Base-by-base conservation (phyloP, 2,797 vertebrate genomes). In the Aldrovandia affinis region DNA sequence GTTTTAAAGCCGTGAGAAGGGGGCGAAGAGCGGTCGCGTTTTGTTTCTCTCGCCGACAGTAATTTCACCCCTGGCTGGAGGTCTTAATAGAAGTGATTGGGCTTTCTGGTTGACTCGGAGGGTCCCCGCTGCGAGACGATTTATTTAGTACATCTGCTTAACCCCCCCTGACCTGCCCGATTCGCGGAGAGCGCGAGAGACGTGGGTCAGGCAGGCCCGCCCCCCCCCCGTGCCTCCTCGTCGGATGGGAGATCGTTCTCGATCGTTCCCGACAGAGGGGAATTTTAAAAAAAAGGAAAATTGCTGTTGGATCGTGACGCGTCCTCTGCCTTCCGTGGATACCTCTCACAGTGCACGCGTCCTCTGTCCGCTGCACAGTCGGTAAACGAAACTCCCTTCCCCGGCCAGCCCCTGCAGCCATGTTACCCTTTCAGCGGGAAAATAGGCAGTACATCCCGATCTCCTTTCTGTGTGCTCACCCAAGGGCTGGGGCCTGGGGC, bases 21-120 rank as follows among this genome's bases (percentile, higher is more conserved):
- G 8, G 63, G 12, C 22, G 44, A 33, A 28, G 75, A 82, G 12
- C 20, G 65, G 55, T 47, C 61, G 68, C 22, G n/a, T 68, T 52
- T 65, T 63, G 85, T 86, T 50, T 85, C 50, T 87, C 88, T 89
- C 88, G 84, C 79, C 88, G 90, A 83, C 88, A 87, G 87, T 90
- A 90, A 90, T 94, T 94, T 95, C 89, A 91, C 88, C 88, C 94
- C 89, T 88, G 90, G 83, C 79, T 90, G 88, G 89, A 90, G 90
- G 65, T 39, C 54, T 88, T 94, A 92, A 92, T 92, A 86, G 85
- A 88, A 90, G 84, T 33, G 65, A 87, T 92, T 89, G 88, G 86
- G 87, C 88, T 92, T 93, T 91, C 90, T 7, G 70, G 88, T 89
- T 91, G 90, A 90, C 88, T 90, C 86, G 86, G 78, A 86, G 82